Evolutionary conservation across 2,113 vertebrate species (phyloP).

Genomic region (Mus musculus): GRCm39 chr9:30025001-30025500

Average conservation of each 20-base stretch:
- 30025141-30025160: not conserved
- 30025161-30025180: not conserved
- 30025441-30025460: not conserved
- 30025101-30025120: not conserved
- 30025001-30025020: not conserved
- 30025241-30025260: not conserved
- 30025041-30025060: slow-evolving; percentile 19
- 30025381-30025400: not conserved
- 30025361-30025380: fast-evolving
- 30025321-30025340: not conserved
- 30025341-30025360: not conserved
- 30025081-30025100: not conserved
- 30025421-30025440: not conserved
- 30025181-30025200: not conserved
- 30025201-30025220: not conserved
- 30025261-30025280: not conserved
- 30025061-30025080: not conserved
- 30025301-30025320: not conserved
- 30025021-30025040: not conserved
- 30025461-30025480: not conserved
- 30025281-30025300: not conserved
- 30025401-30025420: not conserved
- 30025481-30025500: not conserved
- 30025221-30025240: not conserved
- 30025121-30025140: not conserved